These are phyloP conservation scores for Scortum barcoo DNA, from an alignment of 2,113 vertebrate species.

Conservation along the genomic window DNA sequence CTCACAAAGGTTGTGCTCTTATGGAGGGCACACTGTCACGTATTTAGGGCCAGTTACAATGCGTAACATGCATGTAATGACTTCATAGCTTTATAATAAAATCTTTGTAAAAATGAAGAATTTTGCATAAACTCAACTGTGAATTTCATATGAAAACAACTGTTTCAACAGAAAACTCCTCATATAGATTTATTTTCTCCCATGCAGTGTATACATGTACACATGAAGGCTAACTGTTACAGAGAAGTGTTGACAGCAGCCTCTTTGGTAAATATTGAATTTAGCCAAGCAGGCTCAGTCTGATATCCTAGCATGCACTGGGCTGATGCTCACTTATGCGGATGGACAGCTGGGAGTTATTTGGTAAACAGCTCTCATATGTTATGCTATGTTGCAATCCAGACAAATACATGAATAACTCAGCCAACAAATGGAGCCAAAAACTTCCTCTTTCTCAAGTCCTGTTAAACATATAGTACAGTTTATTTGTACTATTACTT, in stretches of 20 bases:
- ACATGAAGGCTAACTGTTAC: slow-evolving; percentile 46
- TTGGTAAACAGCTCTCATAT: slow-evolving; percentile 80
- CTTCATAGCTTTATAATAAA: slow-evolving; percentile 4
- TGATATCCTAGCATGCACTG: slow-evolving; percentile 79
- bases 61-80: slow-evolving; percentile 7
- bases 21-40: slow-evolving; percentile 1
- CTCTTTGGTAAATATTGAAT: slow-evolving; percentile 79
- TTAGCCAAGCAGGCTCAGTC: slow-evolving; percentile 66
- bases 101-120: not conserved
- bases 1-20: slow-evolving; percentile 1
- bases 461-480: not conserved
- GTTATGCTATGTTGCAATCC: slow-evolving; percentile 75
- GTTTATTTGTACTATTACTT: not conserved
- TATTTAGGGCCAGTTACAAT: slow-evolving; percentile 26
- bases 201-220: slow-evolving; percentile 8
- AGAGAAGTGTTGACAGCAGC: slow-evolving; percentile 65
- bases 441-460: slow-evolving; percentile 2
- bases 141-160: not conserved
- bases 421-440: slow-evolving; percentile 29
- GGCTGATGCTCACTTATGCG: slow-evolving; percentile 68
- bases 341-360: slow-evolving; percentile 72
- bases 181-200: not conserved
- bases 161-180: not conserved
- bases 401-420: slow-evolving; percentile 58
- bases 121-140: not conserved